phyloP scores from a whole-genome alignment of 2,888 invertebrate species.

The Cephus nigrinus region DNA sequence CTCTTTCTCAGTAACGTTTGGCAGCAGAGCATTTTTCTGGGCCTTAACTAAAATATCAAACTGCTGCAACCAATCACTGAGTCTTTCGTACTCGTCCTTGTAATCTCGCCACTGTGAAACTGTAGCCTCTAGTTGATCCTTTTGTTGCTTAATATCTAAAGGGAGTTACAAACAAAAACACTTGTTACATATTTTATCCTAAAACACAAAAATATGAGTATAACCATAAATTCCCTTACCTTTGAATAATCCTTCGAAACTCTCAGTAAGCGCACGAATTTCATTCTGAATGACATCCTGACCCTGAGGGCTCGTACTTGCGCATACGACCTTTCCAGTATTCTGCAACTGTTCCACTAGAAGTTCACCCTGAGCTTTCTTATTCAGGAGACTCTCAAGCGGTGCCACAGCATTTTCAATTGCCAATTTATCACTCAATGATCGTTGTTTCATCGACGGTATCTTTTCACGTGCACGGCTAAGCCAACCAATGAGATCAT shows the following conservation, averaged over 20 bases:
- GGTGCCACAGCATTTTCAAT: constrained; percentile 90
- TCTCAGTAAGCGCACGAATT: constrained; percentile 85
- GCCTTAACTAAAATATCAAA: constrained; percentile 91
- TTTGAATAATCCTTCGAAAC: constrained; percentile 85
- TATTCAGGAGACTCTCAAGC: constrained; percentile 86
- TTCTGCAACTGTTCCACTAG: constrained; percentile 88
- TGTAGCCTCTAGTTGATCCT: constrained; percentile 84
- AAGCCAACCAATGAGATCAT: constrained; percentile 90
- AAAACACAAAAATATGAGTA: background rate
- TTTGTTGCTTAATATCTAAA: constrained; percentile 83
- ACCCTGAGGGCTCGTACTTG: constrained; percentile 84
- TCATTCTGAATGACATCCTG: constrained; percentile 86
- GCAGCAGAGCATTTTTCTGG: constrained; percentile 84
- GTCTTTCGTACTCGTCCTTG: constrained; percentile 91
- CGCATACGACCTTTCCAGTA: constrained; percentile 87
- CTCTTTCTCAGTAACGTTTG: constrained; percentile 84
- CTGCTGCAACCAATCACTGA: constrained; percentile 93
- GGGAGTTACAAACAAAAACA: constrained; percentile 29
- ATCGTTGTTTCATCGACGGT: constrained; percentile 86
- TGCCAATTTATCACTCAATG: constrained; percentile 86
- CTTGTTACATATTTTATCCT: background rate
- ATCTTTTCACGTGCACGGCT: constrained; percentile 89
- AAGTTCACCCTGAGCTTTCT: constrained; percentile 90
- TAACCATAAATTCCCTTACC: constrained; percentile 51
- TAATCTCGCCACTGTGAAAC: constrained; percentile 89